A percentile compares a stretch with the other conserved stretches of the same genome.
phyloP scores from a whole-genome alignment of 2,888 invertebrate species.

The Oscheius sp. region DNA sequence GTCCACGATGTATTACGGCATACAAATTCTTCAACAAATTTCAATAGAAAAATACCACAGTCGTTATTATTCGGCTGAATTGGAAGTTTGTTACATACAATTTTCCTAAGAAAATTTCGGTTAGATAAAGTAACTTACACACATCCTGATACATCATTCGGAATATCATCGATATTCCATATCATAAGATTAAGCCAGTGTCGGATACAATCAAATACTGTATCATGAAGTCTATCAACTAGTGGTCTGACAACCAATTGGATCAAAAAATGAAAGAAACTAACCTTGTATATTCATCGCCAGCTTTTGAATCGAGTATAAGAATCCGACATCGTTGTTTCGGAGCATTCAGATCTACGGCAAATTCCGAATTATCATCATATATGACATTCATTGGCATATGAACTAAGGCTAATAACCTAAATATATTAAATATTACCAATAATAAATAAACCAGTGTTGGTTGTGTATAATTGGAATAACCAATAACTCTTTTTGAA shows the following conservation, averaged over 20 bases:
- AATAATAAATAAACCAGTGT: not conserved
- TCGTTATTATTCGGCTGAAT: slow-evolving; percentile 9
- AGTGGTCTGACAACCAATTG: not conserved
- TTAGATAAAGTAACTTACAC: not conserved
- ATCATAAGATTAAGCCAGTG: not conserved
- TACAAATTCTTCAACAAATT: slow-evolving; percentile 9
- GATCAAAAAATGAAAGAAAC: not conserved
- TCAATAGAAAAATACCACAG: slow-evolving; percentile 1
- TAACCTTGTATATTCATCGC: not conserved
- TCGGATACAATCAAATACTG: not conserved
- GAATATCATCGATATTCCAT: not conserved
- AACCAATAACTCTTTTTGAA: slow-evolving; percentile 10
- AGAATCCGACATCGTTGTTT: slow-evolving; percentile 8
- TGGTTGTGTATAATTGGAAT: not conserved
- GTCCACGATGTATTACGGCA: not conserved
- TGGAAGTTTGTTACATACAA: not conserved
- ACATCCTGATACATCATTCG: not conserved
- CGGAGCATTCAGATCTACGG: not conserved
- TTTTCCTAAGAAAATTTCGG: not conserved
- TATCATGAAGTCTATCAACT: not conserved
- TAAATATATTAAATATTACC: not conserved
- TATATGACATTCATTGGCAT: not conserved
- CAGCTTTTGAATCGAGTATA: slow-evolving; percentile 1
- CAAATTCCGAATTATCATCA: not conserved
- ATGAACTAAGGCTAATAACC: not conserved